A percentile compares a stretch with the other conserved stretches of the same genome.
These are phyloP conservation scores for Spicauda simplicius DNA, from an alignment of 2,888 invertebrate species.

Conservation along the genomic window DNA sequence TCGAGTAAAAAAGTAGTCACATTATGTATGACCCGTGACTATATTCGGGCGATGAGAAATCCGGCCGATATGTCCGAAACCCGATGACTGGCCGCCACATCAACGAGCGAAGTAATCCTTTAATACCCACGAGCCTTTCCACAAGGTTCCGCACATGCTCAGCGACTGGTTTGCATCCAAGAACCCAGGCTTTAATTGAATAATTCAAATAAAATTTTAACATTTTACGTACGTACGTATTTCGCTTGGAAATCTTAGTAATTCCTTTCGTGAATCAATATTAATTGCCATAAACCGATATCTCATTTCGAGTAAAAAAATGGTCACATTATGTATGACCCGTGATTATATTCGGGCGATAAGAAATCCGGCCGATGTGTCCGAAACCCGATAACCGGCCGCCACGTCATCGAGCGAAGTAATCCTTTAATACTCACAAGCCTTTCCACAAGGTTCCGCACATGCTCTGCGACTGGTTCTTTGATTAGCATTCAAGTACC, in stretches of 20 bases:
- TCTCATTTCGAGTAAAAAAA: no score
- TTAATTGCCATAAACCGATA: no score
- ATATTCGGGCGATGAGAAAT: conserved; percentile 56
- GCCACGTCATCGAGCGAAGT: conserved; percentile 80
- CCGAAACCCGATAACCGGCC: conserved; percentile 75
- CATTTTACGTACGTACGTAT: no score
- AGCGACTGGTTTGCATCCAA: no score
- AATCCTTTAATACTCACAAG: conserved; percentile 65
- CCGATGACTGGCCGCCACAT: conserved; percentile 76
- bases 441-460: background rate
- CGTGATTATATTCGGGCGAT: conserved; percentile 65
- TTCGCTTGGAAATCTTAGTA: no score
- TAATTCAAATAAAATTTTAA: no score
- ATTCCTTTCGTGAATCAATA: no score
- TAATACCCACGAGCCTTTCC: conserved; percentile 43
- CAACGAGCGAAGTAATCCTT: conserved; percentile 81
- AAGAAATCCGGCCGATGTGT: conserved; percentile 47
- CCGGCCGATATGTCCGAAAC: conserved; percentile 57
- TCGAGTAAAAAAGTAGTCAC: no score
- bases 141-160: background rate
- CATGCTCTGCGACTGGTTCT: background rate
- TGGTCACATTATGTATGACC: no score
- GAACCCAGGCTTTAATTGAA: no score
- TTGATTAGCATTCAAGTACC: background rate
- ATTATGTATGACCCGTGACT: conserved; percentile 69